Evolutionary conservation across 2,113 vertebrate genomes (phyloP).

Genomic region (Megaptera novaeangliae): DNA sequence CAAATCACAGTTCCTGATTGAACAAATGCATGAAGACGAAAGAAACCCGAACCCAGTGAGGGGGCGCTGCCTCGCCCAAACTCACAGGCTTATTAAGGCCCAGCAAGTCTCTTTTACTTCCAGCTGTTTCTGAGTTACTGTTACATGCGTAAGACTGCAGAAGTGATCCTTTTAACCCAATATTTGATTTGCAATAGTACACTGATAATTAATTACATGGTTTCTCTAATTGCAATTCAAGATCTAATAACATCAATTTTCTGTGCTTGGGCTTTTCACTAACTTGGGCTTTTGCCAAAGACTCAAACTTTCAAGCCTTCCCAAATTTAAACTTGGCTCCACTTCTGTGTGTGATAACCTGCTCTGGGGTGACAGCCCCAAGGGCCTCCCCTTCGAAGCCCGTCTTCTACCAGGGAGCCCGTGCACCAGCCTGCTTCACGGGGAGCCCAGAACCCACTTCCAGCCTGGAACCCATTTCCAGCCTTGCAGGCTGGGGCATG

Average conservation of each 20-base stretch:
- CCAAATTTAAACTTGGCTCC: not conserved
- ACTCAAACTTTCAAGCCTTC: not conserved
- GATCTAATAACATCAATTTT: constrained; percentile 11
- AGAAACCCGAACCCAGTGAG: not conserved
- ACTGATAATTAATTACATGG: not conserved
- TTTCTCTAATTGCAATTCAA: not conserved
- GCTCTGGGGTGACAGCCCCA: not conserved
- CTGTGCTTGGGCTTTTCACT: not conserved
- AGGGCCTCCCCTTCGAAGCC: not conserved
- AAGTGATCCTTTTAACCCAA: not conserved
- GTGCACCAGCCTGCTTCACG: not conserved
- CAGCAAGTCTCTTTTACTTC: not conserved
- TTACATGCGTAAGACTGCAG: not conserved
- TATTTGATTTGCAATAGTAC: not conserved
- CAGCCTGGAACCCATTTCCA: not conserved
- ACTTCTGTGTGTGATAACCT: too few species aligned
- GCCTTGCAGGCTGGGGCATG: not conserved
- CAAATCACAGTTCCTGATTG: not conserved
- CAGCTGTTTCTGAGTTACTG: not conserved
- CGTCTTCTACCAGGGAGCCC: not conserved
- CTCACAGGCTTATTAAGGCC: not conserved
- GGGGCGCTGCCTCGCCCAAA: not conserved
- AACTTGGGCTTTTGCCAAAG: constrained; percentile 25
- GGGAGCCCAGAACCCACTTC: not conserved
- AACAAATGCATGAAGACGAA: not conserved